Percentiles rank a stretch among this genome's conserved stretches.
phyloP scores from a whole-genome alignment of 2,797 vertebrate species.

The Myripristis murdjan region DNA sequence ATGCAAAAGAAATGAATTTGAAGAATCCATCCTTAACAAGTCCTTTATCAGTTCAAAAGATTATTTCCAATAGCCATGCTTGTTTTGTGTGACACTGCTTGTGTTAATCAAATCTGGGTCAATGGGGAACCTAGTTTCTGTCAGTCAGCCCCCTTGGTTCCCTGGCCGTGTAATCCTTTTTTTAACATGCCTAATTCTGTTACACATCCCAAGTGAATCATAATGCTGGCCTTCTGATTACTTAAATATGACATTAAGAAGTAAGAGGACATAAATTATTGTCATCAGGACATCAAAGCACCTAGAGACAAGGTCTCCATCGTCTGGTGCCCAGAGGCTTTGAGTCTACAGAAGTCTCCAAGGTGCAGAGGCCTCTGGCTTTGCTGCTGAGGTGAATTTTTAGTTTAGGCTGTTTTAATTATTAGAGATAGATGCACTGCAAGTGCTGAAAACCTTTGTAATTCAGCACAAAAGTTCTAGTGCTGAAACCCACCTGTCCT shows the following conservation, averaged over 20 bases:
- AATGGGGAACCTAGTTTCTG: background rate
- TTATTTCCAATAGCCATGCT: too few relatives aligned
- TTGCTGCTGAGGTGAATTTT: background rate
- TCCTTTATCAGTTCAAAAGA: background rate
- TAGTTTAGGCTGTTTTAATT: background rate
- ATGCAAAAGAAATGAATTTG: background rate
- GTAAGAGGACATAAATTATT: constrained; percentile 2
- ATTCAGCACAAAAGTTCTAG: background rate
- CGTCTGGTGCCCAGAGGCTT: background rate
- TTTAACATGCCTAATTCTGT: constrained; percentile 12
- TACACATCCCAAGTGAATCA: constrained; percentile 14
- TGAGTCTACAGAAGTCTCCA: background rate
- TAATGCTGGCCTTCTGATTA: background rate
- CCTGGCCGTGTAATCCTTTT: background rate
- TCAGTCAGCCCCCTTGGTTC: constrained; percentile 6
- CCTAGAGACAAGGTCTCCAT: background rate
- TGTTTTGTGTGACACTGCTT: too few relatives aligned
- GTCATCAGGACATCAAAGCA: constrained; percentile 6
- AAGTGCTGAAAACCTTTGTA: background rate
- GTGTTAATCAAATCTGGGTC: background rate
- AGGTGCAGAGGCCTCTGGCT: background rate
- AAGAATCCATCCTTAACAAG: background rate
- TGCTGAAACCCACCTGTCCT: background rate
- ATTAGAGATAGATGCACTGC: background rate
- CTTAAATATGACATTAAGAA: constrained; percentile 18